Conservation (phyloP, 2,113 vertebrate genomes). For the Menidia beryllina region DNA sequence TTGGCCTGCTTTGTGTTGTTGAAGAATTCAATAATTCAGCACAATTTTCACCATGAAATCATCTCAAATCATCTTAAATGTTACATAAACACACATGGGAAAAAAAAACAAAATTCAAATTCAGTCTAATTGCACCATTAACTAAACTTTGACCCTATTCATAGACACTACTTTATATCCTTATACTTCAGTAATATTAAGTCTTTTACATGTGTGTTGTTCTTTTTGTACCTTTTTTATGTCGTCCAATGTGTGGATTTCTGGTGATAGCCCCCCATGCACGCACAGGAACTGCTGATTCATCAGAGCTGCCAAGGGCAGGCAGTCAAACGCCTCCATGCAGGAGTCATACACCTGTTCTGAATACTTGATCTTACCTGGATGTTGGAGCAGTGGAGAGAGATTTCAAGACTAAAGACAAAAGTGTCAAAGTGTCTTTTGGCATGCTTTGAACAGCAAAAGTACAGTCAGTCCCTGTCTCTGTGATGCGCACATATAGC, state of each 20-base stretch:
- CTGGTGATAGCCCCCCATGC: constrained; percentile 86
- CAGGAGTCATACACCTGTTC: constrained; percentile 87
- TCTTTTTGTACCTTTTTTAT: constrained; percentile 82
- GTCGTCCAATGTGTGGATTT: constrained; percentile 87
- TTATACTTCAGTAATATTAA: neutral
- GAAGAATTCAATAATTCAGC: too few species aligned
- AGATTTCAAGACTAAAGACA: constrained; percentile 34
- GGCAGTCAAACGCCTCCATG: constrained; percentile 87
- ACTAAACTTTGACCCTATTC: neutral
- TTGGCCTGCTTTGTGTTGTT: too few species aligned
- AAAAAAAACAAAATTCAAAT: too few species aligned
- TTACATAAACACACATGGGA: too few species aligned
- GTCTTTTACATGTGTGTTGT: neutral
- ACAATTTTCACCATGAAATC: too few species aligned
- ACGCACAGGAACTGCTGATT: constrained; percentile 87
- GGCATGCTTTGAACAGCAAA: constrained; percentile 33
- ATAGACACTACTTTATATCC: neutral
- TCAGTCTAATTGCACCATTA: neutral
- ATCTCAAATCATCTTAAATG: too few species aligned
- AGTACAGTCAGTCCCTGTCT: constrained; percentile 19
- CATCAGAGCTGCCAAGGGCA: constrained; percentile 86
- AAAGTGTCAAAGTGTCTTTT: constrained; percentile 18
- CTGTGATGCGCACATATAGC: constrained; percentile 5
- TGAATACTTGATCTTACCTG: constrained; percentile 89
- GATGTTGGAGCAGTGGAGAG: constrained; percentile 24